Base-by-base conservation (phyloP, 2,113 vertebrate genomes). In the Perca flavescens region DNA sequence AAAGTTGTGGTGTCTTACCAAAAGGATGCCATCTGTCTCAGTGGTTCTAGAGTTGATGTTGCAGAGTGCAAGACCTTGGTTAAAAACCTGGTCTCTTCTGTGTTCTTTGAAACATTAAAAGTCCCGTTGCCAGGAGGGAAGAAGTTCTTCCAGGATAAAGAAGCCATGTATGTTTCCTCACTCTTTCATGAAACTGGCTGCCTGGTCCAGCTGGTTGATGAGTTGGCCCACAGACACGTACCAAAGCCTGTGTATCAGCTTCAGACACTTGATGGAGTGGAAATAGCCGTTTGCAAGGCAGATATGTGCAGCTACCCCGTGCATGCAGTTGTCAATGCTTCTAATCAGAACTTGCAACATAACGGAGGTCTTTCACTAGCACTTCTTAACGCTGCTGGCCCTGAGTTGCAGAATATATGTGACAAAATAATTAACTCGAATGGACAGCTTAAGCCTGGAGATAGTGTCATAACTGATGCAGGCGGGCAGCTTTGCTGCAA, bases 261-360 rank as follows among this genome's bases (percentile, higher is more conserved):
- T 62, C 34, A 19, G 14, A 92, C 95, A 28, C 21, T 78, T 5
- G 79, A 54, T 60, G 97, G 96, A 3, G 73, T 97, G n/a, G 79
- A 88, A 10, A 81, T 98, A 3, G 85, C 83, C 0, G 95, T 96
- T 6, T 94, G 53, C 63, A 95, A 95, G 65, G 96, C 89, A 1
- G 67, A 97, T 80, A 81, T 98, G 90, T 94, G 93, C 52, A 60
- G 0, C 5, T 95, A 96, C 19, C 78, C 85, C 0, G 93, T 94
- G 0, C 78, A 96, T 3, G 95, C 95, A 36, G 90, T 98, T 19
- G 96, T 99, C 7, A 97, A 94, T 53, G 82, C 95, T 0, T 84
- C 92, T 8, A 96, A 93, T 12, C 82, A 92, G 28, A 57, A 89
- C 16, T 89, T 98, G 4, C 74, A 89, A 11, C 95, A 92, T 36